Base-by-base conservation (phyloP, 2,113 vertebrate genomes). In the Himantopus leucocephalus region DNA sequence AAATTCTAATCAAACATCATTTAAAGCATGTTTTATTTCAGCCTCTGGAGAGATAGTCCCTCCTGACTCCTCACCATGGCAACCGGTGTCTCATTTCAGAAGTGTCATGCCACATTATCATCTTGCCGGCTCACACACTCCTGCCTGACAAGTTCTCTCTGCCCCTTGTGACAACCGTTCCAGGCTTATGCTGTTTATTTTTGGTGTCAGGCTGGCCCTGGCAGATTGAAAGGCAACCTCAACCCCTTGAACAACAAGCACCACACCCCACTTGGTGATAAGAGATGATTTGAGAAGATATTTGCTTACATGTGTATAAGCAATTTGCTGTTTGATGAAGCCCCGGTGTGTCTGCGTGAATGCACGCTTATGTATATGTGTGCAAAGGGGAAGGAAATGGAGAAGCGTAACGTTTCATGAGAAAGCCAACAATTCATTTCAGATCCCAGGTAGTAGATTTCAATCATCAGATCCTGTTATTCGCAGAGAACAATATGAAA, bases 1-100 rank as follows among this genome's bases (percentile, higher is more conserved):
- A 99, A 99, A 99, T 99, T 99, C 99, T 99, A 99, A 99, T 99
- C 99, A 99, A 99, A 99, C 99, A 99, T 99, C 98, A 99, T 99
- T 99, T 99, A 99, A 99, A 99, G 98, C 99, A 98, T 99, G 99
- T 99, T 99, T 99, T 99, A 99, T 99, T 99, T 99, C 98, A 98
- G 98, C 98, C 99, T 99, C 99, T 97, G 98, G 99, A 99, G 99
- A 99, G 98, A 98, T 92, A 93, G 98, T 99, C 98, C 99, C 99
- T 99, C 98, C 98, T 98, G 97, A 98, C 98, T 98, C 98, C 98
- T 99, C 98, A 98, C 99, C 99, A 99, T 99, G 99, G 99, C 98
- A 99, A 99, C 99, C 98, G 96, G 98, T 98, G 99, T 99, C 99
- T 99, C 99, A 99, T 99, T 99, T 99, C 99, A 99, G 99, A 99